These are phyloP conservation scores for Ariopsis seemanni DNA, from an alignment of 2,113 vertebrate species.

Conservation along the genomic window DNA sequence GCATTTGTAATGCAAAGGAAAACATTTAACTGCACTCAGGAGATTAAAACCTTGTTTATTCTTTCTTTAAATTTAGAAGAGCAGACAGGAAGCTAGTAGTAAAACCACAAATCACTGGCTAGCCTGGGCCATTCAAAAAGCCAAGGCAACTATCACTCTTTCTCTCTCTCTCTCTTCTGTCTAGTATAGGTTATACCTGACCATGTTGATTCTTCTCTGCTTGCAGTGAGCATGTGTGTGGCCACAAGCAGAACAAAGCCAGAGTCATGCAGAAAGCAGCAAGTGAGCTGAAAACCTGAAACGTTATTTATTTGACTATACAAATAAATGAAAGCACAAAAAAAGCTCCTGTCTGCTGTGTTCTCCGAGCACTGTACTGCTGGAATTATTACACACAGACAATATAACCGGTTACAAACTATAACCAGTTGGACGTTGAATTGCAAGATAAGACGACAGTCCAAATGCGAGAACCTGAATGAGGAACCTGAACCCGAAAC, in stretches of 20 bases:
- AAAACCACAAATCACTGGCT: not conserved
- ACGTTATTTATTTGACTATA: no score
- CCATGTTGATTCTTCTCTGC: no score
- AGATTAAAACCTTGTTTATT: not conserved
- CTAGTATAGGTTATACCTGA: no score
- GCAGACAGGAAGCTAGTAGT: not conserved
- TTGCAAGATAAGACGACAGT: not conserved
- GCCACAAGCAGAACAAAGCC: no score
- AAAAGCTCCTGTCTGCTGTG: not conserved
- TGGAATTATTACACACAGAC: not conserved
- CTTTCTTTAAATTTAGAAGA: not conserved
- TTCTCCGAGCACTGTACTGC: not conserved
- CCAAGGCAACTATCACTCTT: no score
- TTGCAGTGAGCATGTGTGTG: no score
- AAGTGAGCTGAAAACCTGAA: no score
- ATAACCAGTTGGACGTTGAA: not conserved
- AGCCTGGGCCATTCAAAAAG: no score
- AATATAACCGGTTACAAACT: not conserved
- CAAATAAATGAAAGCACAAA: no score
- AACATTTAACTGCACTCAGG: not conserved
- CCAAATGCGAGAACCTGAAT: not conserved
- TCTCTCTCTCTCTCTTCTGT: no score
- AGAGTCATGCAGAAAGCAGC: no score
- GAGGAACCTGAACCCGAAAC: conserved; percentile 5
- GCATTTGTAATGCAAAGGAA: not conserved